phyloP scores from a whole-genome alignment of 2,888 invertebrate genomes.

The Chrysolina oricalcia region DNA sequence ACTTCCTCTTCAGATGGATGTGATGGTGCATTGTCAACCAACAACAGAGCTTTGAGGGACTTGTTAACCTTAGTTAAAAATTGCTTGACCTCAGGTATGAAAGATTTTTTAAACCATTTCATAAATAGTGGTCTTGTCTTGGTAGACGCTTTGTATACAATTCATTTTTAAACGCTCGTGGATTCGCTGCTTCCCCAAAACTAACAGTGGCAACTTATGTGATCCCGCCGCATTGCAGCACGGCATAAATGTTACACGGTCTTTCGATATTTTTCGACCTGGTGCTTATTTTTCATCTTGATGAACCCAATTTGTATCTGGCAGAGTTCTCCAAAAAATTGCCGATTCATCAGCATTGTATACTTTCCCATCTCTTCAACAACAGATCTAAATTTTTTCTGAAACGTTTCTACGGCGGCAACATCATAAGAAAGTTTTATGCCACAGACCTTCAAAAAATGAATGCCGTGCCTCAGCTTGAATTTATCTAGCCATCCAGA shows the following conservation, averaged over 20 bases:
- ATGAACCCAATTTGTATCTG: conserved; percentile 45
- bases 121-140: neutral
- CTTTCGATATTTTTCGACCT: conserved; percentile 47
- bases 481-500: conserved; percentile 56
- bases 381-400: conserved; percentile 33
- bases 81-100: no score
- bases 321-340: conserved; percentile 50
- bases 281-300: conserved; percentile 48
- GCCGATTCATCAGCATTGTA: conserved; percentile 55
- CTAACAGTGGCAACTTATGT: conserved; percentile 49
- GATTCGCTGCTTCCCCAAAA: conserved; percentile 39
- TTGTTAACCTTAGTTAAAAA: neutral
- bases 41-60: conserved; percentile 6
- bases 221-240: conserved; percentile 50
- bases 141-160: neutral
- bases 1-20: no score
- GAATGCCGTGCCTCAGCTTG: conserved; percentile 51
- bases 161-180: neutral
- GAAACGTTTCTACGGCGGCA: conserved; percentile 42
- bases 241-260: conserved; percentile 50
- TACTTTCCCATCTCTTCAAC: conserved; percentile 48
- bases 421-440: conserved; percentile 44
- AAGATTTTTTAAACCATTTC: neutral
- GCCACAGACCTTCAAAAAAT: conserved; percentile 50
- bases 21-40: conserved; percentile 33